Evolutionary conservation across 1,140 invertebrate species (phyloP).

Genomic region (Stegodyphus dumicola): DNA sequence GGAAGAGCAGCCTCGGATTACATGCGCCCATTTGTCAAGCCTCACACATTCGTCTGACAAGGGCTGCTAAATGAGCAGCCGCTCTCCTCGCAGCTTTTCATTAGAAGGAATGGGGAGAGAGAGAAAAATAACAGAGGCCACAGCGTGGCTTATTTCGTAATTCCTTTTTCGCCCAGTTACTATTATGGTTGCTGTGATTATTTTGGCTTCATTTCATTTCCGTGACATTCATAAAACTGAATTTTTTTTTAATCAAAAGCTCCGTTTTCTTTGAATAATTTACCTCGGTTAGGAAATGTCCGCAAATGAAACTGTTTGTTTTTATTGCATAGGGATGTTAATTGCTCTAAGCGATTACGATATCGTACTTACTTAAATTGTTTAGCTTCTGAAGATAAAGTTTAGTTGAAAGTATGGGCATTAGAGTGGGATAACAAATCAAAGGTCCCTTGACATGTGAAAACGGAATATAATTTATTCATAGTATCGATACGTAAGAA

Average conservation of each 20-base stretch:
- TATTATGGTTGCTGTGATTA: conserved; percentile 32
- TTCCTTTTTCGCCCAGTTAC: conserved; percentile 11
- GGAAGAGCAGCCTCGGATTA: conserved; percentile 44
- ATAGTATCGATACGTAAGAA: too few species aligned
- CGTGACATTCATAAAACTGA: conserved; percentile 1
- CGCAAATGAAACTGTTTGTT: too few species aligned
- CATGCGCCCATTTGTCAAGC: conserved; percentile 52
- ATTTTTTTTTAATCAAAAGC: too few species aligned
- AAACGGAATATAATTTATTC: too few species aligned
- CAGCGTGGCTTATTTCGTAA: conserved; percentile 9
- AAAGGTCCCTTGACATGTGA: too few species aligned
- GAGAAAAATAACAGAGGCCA: not conserved
- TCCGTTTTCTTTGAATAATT: too few species aligned
- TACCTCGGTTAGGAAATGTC: too few species aligned
- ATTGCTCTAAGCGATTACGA: too few species aligned
- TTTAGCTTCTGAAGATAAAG: too few species aligned
- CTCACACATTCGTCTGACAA: conserved; percentile 50
- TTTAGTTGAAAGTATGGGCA: not conserved
- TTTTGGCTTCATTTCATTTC: conserved; percentile 14
- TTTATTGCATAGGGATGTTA: too few species aligned
- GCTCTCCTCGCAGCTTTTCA: conserved; percentile 36
- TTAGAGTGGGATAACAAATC: not conserved
- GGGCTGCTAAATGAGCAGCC: conserved; percentile 46
- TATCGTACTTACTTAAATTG: too few species aligned
- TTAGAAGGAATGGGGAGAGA: conserved; percentile 15